These are phyloP conservation scores for Pocillopora meandrina DNA, from an alignment of 92 coral and sea anemone species.

Conservation along the genomic window DNA sequence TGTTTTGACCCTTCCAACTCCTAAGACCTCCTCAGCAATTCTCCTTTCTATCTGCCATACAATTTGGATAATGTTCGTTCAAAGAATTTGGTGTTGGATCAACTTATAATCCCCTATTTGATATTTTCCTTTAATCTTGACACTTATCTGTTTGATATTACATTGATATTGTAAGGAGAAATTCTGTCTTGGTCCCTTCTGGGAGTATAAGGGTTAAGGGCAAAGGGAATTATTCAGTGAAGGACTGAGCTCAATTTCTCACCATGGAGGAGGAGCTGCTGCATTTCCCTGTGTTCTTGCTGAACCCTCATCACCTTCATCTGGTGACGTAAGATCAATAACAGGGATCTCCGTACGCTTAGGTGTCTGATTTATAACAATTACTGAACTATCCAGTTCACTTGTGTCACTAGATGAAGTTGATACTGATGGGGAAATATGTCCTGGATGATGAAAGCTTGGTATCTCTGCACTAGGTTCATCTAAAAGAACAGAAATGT, in stretches of 20 bases:
- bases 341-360: slow-evolving; percentile 82
- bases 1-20: no score
- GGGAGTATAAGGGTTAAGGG: no score
- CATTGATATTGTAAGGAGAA: background rate
- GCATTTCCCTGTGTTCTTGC: slow-evolving; percentile 30
- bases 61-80: no score
- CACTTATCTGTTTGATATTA: no score
- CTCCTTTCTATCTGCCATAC: no score
- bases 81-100: no score
- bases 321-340: slow-evolving; percentile 92
- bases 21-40: no score
- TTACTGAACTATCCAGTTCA: slow-evolving; percentile 68
- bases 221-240: background rate
- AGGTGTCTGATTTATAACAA: slow-evolving; percentile 65
- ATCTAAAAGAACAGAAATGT: slow-evolving; percentile 72
- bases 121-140: no score
- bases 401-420: slow-evolving; percentile 81
- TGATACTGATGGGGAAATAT: slow-evolving; percentile 68
- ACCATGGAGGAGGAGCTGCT: slow-evolving; percentile 25
- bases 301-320: slow-evolving; percentile 56
- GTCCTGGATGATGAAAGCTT: slow-evolving; percentile 44
- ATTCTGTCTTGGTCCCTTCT: background rate
- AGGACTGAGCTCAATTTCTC: background rate
- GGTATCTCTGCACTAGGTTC: slow-evolving; percentile 58
- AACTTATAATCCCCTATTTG: no score